Conservation (phyloP, 2,888 invertebrate genomes). For the Drosophila kokeensis region DNA sequence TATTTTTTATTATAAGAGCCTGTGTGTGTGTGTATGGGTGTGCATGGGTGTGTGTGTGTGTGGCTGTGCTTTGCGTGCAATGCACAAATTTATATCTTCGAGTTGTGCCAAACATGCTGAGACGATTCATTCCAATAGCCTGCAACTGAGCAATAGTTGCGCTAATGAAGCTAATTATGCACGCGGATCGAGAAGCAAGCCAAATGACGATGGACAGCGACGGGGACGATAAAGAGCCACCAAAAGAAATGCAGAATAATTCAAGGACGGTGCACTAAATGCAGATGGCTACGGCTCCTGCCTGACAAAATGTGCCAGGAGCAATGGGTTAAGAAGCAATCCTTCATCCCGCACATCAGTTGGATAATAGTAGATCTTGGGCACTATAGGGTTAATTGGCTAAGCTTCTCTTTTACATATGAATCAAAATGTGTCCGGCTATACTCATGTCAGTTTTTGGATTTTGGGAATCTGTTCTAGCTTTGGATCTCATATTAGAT, state of each 20-base stretch:
- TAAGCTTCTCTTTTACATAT: background rate
- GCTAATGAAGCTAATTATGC: slow-evolving; percentile 73
- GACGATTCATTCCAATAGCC: slow-evolving; percentile 62
- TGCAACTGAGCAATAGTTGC: slow-evolving; percentile 50
- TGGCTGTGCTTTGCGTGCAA: slow-evolving; percentile 50
- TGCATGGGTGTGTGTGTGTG: slow-evolving; percentile 3
- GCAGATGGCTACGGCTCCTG: background rate
- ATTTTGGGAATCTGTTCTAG: no score
- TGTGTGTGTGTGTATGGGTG: background rate
- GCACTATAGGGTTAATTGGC: background rate
- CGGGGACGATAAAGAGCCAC: background rate
- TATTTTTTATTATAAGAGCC: slow-evolving; percentile 8
- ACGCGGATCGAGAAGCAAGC: slow-evolving; percentile 15
- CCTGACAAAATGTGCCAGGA: background rate
- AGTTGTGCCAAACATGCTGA: slow-evolving; percentile 63
- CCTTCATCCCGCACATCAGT: rapidly evolving
- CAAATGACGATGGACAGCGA: slow-evolving; percentile 20
- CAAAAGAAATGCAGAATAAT: slow-evolving; percentile 12
- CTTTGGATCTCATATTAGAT: no score
- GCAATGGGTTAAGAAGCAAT: background rate
- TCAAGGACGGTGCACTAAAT: slow-evolving; percentile 15
- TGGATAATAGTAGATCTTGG: background rate
- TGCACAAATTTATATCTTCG: slow-evolving; percentile 61
- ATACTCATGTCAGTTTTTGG: no score
- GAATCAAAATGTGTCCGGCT: background rate